Evolutionary conservation across 1,140 invertebrate species (phyloP).

Genomic region (Zeugodacus cucurbitae): DNA sequence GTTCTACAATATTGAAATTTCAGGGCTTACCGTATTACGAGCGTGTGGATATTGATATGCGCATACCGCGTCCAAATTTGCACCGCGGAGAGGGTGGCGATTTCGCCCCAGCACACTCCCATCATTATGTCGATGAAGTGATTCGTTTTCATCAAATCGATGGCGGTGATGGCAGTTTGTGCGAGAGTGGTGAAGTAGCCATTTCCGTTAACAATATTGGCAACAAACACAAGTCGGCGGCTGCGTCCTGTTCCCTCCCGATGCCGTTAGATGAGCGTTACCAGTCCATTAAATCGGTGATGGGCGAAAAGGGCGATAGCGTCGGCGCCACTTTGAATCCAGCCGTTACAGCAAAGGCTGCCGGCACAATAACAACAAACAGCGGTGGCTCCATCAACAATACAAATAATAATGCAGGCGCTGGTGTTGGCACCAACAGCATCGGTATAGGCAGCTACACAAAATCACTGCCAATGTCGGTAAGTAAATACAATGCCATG

Average conservation of each 20-base stretch:
- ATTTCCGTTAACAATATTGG: neutral
- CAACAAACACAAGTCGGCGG: constrained; percentile 21
- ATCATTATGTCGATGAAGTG: constrained; percentile 47
- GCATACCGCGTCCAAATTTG: constrained; percentile 44
- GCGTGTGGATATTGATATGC: constrained; percentile 42
- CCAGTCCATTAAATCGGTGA: constrained; percentile 45
- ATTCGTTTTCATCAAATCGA: constrained; percentile 45
- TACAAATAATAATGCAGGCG: neutral
- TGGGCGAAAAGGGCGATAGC: constrained; percentile 42
- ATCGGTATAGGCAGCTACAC: neutral
- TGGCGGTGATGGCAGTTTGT: neutral
- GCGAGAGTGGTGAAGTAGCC: constrained; percentile 33
- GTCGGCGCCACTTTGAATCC: neutral
- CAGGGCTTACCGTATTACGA: constrained; percentile 43
- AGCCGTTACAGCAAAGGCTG: neutral
- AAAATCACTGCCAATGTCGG: neutral
- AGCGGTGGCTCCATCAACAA: neutral
- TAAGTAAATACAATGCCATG: neutral
- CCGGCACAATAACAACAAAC: neutral
- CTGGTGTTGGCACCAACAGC: neutral
- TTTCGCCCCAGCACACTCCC: constrained; percentile 40
- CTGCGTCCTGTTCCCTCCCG: constrained; percentile 40
- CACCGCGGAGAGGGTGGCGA: neutral
- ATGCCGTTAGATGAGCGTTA: constrained; percentile 48
- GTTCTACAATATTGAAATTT: neutral